Base-by-base conservation (phyloP, 2,797 vertebrate species). In the Galagoides demidoff region DNA sequence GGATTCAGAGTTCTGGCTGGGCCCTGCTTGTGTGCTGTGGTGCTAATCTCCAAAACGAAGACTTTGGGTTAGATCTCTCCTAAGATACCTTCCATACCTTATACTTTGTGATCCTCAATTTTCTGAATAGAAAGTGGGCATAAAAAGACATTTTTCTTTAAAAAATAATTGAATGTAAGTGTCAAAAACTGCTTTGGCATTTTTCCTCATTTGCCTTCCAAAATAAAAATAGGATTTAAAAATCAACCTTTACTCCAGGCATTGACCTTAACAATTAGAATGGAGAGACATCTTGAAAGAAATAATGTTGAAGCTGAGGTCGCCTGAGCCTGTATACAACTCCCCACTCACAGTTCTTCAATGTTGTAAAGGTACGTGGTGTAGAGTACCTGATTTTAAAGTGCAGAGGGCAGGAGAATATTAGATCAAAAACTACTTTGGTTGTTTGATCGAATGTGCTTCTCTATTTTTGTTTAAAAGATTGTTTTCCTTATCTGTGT, bases 401-500 rank as follows among this genome's bases (percentile, higher is more conserved):
- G 16, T 22, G 4, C 16, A 84, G 12, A 57, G 11, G 16, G 31
- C 27, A 87, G 63, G 31, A 76, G 7, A 70, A 8, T 1, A 5
- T 16, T 57, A 70, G 6, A 20, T 45, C 78, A 37, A 57, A 85
- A 74, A 82, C 19, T 73, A 37, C 94, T 96, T 81, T 73, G 13
- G 16, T 59, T 57, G 74, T 63, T 87, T 95, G 52, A 68, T 31
- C 79, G 52, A 92, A 85, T 25, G 34, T 70, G 2, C 0, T 55
- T 45, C 19, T 63, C 7, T 61, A 39, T 39, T 96, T 90, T 91
- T 49, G 31, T 61, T 81, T 66, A 78, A 79, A 89, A 23, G 13
- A 8, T 31, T 82, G 71, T n/a, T 79, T 68, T 23, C 39, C 19
- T 87, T 89, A 96, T 73, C 7, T 76, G 13, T 45, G 63, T 93